Conservation (phyloP, 1,140 invertebrate species). For the Solen grandis region DNA sequence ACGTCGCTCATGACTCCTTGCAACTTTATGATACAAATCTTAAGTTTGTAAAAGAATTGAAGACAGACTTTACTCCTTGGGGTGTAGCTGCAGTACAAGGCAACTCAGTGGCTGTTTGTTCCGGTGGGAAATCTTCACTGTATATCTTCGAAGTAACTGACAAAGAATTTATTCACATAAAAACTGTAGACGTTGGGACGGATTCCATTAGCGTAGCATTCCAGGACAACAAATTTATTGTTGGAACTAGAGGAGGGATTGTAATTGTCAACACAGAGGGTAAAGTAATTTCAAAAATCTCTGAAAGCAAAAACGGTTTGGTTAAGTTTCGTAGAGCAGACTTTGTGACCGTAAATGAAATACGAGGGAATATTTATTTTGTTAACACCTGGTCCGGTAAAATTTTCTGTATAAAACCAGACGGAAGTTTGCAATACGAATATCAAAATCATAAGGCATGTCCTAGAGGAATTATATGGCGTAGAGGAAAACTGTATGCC, state of each 20-base stretch:
- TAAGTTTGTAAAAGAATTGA: not conserved
- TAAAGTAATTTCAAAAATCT: not conserved
- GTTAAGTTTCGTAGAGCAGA: constrained; percentile 3
- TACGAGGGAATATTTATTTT: not conserved
- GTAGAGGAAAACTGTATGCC: not conserved
- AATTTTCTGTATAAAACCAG: constrained; percentile 1
- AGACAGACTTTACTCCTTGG: constrained; percentile 13
- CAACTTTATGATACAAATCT: constrained; percentile 3
- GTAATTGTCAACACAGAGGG: not conserved
- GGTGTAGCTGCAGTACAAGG: not conserved
- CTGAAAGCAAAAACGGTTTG: not conserved
- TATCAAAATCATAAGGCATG: not conserved
- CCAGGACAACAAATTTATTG: not conserved
- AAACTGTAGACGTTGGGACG: not conserved
- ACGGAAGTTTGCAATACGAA: constrained; percentile 1
- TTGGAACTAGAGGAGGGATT: constrained; percentile 6
- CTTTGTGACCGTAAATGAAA: not conserved
- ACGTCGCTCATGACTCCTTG: constrained; percentile 27
- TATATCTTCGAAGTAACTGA: not conserved
- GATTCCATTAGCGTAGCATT: constrained; percentile 17
- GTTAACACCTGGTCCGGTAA: constrained; percentile 16
- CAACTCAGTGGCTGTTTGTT: not conserved
- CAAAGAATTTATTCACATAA: not conserved
- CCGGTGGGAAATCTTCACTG: not conserved
- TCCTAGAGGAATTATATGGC: constrained; percentile 8